A percentile compares a stretch with the other conserved stretches of the same genome.
These are phyloP conservation scores for Alethe castanea DNA, from an alignment of 2,113 vertebrate genomes.

Conservation along the genomic window DNA sequence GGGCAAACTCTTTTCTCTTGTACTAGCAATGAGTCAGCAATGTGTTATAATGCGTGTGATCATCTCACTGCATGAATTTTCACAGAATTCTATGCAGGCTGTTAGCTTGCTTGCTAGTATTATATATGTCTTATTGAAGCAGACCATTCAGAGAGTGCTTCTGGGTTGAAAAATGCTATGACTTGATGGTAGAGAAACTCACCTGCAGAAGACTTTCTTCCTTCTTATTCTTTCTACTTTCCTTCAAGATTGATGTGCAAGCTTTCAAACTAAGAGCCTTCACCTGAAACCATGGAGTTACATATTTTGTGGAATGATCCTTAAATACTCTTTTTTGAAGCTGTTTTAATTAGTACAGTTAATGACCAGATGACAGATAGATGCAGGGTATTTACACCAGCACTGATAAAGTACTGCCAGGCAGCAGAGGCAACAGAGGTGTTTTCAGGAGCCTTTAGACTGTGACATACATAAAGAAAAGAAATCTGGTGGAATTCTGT, in stretches of 20 bases:
- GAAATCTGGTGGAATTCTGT: not conserved
- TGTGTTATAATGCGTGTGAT: not conserved
- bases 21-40: constrained; percentile 7
- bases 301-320: not conserved
- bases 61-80: not conserved
- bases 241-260: not conserved
- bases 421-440: not conserved
- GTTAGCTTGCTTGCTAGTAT: not conserved
- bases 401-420: not conserved
- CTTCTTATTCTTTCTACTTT: not conserved
- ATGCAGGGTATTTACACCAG: not conserved
- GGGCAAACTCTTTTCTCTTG: not conserved
- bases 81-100: not conserved
- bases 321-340: not conserved
- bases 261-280: not conserved
- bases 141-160: not conserved
- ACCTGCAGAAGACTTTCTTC: not conserved
- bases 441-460: not conserved
- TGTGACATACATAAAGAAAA: not conserved
- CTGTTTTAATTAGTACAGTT: not conserved
- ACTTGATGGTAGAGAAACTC: not conserved
- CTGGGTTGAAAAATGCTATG: not conserved
- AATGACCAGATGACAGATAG: not conserved
- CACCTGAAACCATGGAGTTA: not conserved
- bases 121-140: not conserved